phyloP scores from a whole-genome alignment of 2,113 vertebrate genomes.

The Esox niger region DNA sequence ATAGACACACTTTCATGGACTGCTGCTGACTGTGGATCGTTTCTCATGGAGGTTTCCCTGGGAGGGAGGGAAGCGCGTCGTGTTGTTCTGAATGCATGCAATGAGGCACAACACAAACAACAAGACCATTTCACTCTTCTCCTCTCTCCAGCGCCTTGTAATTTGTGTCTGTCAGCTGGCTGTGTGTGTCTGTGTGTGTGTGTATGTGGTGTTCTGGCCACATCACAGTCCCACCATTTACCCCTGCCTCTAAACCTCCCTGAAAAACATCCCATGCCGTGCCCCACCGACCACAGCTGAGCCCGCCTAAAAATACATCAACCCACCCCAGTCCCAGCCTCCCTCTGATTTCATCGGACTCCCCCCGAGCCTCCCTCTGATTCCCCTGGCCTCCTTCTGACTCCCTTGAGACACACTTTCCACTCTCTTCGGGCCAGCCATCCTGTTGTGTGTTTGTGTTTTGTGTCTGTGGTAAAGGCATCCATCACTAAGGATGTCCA shows the following conservation, averaged over 20 bases:
- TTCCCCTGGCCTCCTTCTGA: too few species aligned
- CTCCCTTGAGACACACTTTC: constrained; percentile 53
- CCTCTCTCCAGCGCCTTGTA: constrained; percentile 59
- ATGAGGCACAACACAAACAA: constrained; percentile 62
- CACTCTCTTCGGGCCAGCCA: constrained; percentile 35
- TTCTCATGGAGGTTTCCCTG: constrained; percentile 17
- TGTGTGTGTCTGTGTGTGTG: too few species aligned
- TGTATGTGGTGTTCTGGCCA: constrained; percentile 47
- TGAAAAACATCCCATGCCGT: constrained; percentile 62
- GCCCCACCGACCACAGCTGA: constrained; percentile 29
- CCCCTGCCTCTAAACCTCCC: constrained; percentile 49
- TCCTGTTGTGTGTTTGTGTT: constrained; percentile 37
- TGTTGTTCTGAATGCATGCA: constrained; percentile 55
- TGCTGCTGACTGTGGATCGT: constrained; percentile 30
- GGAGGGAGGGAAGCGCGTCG: background rate
- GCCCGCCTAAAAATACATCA: constrained; percentile 25
- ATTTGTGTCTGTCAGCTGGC: constrained; percentile 51
- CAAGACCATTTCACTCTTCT: constrained; percentile 49
- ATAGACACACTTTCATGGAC: constrained; percentile 41
- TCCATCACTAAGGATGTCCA: constrained; percentile 63
- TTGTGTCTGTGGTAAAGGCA: constrained; percentile 43
- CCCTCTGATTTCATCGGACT: constrained; percentile 41
- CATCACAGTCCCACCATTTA: constrained; percentile 60
- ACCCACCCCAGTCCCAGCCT: too few species aligned
- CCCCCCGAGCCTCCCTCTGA: too few species aligned